A percentile compares a stretch with the other conserved stretches of the same genome.
phyloP scores from a whole-genome alignment of 2,888 invertebrate genomes.

The Tigriopus californicus region DNA sequence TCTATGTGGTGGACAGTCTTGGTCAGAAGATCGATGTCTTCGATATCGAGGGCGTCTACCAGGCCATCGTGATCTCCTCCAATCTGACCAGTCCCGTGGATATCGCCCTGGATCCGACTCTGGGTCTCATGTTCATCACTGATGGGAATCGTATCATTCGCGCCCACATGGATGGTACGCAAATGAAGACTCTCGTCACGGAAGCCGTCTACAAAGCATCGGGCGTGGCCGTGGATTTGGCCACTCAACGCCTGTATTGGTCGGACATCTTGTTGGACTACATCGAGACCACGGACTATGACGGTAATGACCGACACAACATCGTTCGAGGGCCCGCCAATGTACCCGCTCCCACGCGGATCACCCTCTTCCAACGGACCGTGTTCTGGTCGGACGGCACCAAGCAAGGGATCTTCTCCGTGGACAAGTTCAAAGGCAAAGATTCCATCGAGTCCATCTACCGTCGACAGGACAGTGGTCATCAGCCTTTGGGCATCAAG shows the following conservation, averaged over 20 bases:
- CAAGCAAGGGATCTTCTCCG: slow-evolving; percentile 68
- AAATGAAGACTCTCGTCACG: slow-evolving; percentile 58
- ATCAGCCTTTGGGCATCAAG: slow-evolving; percentile 64
- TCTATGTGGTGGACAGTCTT: slow-evolving; percentile 80
- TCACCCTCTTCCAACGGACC: slow-evolving; percentile 64
- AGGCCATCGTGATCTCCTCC: slow-evolving; percentile 74
- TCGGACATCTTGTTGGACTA: slow-evolving; percentile 86
- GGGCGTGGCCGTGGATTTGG: slow-evolving; percentile 75
- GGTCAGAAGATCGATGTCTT: slow-evolving; percentile 88
- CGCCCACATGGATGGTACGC: slow-evolving; percentile 86
- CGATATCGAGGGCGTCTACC: slow-evolving; percentile 63
- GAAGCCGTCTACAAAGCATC: slow-evolving; percentile 86
- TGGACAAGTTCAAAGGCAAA: slow-evolving; percentile 63
- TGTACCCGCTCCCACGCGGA: slow-evolving; percentile 58
- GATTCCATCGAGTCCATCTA: slow-evolving; percentile 58
- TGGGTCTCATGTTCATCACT: slow-evolving; percentile 44
- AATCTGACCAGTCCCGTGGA: slow-evolving; percentile 79
- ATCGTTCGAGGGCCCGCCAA: slow-evolving; percentile 36
- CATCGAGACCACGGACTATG: slow-evolving; percentile 86
- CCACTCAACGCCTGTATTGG: slow-evolving; percentile 79
- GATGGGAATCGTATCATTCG: slow-evolving; percentile 40
- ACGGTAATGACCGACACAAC: slow-evolving; percentile 52
- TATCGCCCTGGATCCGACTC: slow-evolving; percentile 74
- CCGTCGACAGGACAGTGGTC: slow-evolving; percentile 40
- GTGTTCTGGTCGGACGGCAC: slow-evolving; percentile 83